Conservation (phyloP, 92 coral and sea anemone species). For the Phenganax stokvisi region DNA sequence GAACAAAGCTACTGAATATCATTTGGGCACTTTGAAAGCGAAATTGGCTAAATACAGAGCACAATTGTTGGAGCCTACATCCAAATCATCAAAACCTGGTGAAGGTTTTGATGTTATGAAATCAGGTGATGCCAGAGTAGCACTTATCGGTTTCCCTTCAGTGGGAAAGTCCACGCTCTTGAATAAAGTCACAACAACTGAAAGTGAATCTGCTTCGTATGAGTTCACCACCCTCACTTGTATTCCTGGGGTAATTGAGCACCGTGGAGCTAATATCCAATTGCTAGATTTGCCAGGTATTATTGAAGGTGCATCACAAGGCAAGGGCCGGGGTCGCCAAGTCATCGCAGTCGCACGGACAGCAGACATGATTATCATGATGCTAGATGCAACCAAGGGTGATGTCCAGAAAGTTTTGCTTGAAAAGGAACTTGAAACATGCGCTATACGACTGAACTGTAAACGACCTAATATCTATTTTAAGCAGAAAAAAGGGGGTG, state of each 20-base stretch:
- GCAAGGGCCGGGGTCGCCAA: constrained; percentile 88
- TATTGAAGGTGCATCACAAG: constrained; percentile 92
- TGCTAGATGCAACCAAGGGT: constrained; percentile 94
- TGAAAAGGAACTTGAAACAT: constrained; percentile 84
- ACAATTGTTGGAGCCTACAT: constrained; percentile 82
- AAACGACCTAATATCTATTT: constrained; percentile 85
- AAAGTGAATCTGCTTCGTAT: constrained; percentile 83
- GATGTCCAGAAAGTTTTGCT: constrained; percentile 78
- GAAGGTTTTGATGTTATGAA: constrained; percentile 99
- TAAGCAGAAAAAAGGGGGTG: constrained; percentile 92
- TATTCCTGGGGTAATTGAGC: constrained; percentile 91
- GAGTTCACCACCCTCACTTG: constrained; percentile 96
- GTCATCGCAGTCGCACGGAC: constrained; percentile 98
- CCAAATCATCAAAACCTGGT: constrained; percentile 78
- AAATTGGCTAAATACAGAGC: constrained; percentile 93
- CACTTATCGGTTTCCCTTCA: constrained; percentile 93
- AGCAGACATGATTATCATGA: constrained; percentile 86
- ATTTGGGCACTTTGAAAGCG: constrained; percentile 90
- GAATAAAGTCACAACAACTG: constrained; percentile 77
- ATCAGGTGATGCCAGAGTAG: constrained; percentile 98
- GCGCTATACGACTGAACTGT: constrained; percentile 89
- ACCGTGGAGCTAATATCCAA: constrained; percentile 94
- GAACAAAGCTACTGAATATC: constrained; percentile 97
- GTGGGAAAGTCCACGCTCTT: constrained; percentile 94
- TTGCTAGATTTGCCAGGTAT: constrained; percentile 93